Evolutionary conservation across 64 coral and sea anemone species (phyloP).

Genomic region (Pachyseris speciosa): DNA sequence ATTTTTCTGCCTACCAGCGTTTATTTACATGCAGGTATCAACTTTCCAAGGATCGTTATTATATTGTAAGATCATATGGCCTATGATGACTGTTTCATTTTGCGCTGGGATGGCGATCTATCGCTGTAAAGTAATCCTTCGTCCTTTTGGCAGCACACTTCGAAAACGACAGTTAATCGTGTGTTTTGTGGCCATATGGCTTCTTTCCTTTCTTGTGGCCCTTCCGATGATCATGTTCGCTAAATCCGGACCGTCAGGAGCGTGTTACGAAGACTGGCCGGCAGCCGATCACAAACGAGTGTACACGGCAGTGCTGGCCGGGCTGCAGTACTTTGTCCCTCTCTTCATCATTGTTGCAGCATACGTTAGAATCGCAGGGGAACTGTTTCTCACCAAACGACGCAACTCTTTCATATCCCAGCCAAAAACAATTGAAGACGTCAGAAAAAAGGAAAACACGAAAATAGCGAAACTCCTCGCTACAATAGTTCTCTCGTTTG

Average conservation of each 20-base stretch:
- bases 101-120: conserved; percentile 66
- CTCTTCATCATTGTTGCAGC: conserved; percentile 52
- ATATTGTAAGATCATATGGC: conserved; percentile 68
- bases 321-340: conserved; percentile 53
- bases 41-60: conserved; percentile 35
- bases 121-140: conserved; percentile 58
- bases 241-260: not conserved
- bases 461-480: conserved; percentile 11
- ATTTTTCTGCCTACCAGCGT: conserved; percentile 47
- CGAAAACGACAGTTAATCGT: conserved; percentile 25
- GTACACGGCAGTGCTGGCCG: conserved; percentile 49
- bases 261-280: conserved; percentile 54
- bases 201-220: conserved; percentile 53
- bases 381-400: not conserved
- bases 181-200: conserved; percentile 25
- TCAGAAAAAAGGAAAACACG: conserved; percentile 6
- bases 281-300: conserved; percentile 44
- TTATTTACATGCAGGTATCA: conserved; percentile 53
- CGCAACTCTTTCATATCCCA: not conserved
- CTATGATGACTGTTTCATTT: conserved; percentile 47
- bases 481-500: not conserved
- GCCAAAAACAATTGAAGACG: not conserved
- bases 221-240: conserved; percentile 62
- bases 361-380: conserved; percentile 29
- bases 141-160: conserved; percentile 40